phyloP scores from a whole-genome alignment of 1,140 invertebrate genomes.

The Lanistes nyassanus region DNA sequence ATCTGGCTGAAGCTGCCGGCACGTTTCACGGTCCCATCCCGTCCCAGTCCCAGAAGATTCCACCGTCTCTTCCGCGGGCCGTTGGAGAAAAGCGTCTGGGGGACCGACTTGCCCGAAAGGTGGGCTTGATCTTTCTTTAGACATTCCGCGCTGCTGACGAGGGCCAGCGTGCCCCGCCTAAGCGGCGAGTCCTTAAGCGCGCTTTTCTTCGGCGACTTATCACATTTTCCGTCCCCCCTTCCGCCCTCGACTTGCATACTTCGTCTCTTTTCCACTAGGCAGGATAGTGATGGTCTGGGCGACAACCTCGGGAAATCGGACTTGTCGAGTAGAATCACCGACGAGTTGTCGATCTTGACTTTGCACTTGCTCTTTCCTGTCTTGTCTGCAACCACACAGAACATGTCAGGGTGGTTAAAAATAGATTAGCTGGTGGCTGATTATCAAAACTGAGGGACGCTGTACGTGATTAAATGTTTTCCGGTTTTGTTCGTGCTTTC shows the following conservation, averaged over 20 bases:
- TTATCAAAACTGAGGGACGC: not conserved
- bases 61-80: constrained; percentile 1
- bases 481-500: not conserved
- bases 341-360: constrained; percentile 41
- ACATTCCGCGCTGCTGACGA: not conserved
- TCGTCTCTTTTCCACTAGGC: constrained; percentile 12
- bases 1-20: not conserved
- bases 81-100: constrained; percentile 1
- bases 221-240: constrained; percentile 16
- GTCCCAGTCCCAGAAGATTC: not conserved
- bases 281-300: constrained; percentile 34
- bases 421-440: too few species aligned
- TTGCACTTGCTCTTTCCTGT: constrained; percentile 43
- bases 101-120: constrained; percentile 1
- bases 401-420: too few species aligned
- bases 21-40: not conserved
- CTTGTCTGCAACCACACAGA: constrained; percentile 41
- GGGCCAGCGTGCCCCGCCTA: constrained; percentile 21
- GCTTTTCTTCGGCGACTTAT: constrained; percentile 13
- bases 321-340: constrained; percentile 40
- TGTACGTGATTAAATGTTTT: too few species aligned
- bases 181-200: constrained; percentile 11
- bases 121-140: too few species aligned
- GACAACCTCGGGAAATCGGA: constrained; percentile 37
- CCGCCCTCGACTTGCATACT: constrained; percentile 1